Base-by-base conservation (phyloP, 2,113 vertebrate species). In the Rhinoderma darwinii region DNA sequence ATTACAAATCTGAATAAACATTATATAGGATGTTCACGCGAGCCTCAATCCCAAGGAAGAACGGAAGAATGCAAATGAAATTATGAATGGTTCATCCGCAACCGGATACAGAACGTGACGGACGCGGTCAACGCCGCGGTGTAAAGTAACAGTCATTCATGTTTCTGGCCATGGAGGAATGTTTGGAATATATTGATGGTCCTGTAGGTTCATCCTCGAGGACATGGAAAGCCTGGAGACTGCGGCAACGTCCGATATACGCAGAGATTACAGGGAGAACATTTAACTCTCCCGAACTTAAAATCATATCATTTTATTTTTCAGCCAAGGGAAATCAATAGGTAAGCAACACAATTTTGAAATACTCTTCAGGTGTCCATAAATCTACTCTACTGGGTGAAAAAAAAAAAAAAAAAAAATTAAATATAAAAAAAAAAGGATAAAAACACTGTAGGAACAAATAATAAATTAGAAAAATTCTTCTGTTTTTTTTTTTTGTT, bases 391-490 rank as follows among this genome's bases (percentile, higher is more conserved):
- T 70, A 84, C 37, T 17, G 30, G 84, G 39, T 9, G 22, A 39
- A 5, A 43, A 43, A 18, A 80, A 39, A 63, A 70, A 78, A 51
- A 79, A n/a, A 51, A 43, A 35, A 7, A 54, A 78, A 61, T 75
- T 30, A 75, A 75, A 75, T 30, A 84, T 15, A 54, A 78, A 22
- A 78, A 30, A 84, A 37, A 75, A 20, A 47, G 17, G 56, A 32
- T 18, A 25, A 66, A 54, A 75, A 75, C 72, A 79, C 9, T 44
- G 27, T 50, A 82, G 63, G 37, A 75, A 87, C 51, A 87, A 86
- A 87, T 87, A 87, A 87, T 63, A 82, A 61, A 87, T 56, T 22
- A 43, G 35, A 82, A 47, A 82, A 82, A 87, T 14, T n/a, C 9
- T 70, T 61, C 43, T 47, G 56, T 54, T 72, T n/a, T n/a, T n/a